Percentiles rank a stretch among this genome's conserved stretches.
phyloP scores from a whole-genome alignment of 64 coral and sea anemone genomes.

The Acropora tenuis region DNA sequence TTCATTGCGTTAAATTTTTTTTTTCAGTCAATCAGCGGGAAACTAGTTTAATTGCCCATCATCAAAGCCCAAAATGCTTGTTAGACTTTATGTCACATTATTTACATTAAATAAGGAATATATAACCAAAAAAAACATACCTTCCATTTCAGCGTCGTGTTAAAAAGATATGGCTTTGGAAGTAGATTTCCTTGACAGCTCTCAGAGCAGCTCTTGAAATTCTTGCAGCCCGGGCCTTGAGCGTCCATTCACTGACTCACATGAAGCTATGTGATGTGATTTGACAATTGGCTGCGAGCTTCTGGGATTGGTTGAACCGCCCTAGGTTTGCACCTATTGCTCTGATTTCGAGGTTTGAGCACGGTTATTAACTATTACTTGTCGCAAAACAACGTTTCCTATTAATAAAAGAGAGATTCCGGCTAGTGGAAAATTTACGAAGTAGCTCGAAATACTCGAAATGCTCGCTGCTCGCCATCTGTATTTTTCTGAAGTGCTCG shows the following conservation, averaged over 20 bases:
- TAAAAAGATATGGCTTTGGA: conserved; percentile 9
- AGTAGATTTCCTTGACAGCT: not conserved
- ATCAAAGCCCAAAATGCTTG: not conserved
- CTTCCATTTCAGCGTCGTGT: too few species aligned
- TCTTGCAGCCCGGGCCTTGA: not conserved
- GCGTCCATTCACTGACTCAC: conserved; percentile 4
- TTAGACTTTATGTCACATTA: too few species aligned
- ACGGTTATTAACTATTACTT: conserved; percentile 59
- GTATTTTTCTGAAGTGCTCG: too few species aligned
- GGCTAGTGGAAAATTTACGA: not conserved
- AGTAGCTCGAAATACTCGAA: conserved; percentile 21
- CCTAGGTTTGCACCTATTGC: not conserved
- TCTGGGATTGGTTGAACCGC: too few species aligned
- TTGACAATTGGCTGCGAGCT: not conserved
- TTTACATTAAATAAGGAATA: too few species aligned
- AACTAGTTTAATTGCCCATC: not conserved
- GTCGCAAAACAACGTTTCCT: not conserved
- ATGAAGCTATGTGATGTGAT: not conserved
- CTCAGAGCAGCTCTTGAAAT: not conserved
- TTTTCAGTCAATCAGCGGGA: not conserved
- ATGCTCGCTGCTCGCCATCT: too few species aligned
- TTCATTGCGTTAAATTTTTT: too few species aligned
- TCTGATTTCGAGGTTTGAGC: conserved; percentile 9
- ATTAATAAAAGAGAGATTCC: too few species aligned
- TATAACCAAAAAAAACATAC: too few species aligned